Base-by-base conservation (phyloP, 2,888 invertebrate genomes). In the Sialis fuliginosa region DNA sequence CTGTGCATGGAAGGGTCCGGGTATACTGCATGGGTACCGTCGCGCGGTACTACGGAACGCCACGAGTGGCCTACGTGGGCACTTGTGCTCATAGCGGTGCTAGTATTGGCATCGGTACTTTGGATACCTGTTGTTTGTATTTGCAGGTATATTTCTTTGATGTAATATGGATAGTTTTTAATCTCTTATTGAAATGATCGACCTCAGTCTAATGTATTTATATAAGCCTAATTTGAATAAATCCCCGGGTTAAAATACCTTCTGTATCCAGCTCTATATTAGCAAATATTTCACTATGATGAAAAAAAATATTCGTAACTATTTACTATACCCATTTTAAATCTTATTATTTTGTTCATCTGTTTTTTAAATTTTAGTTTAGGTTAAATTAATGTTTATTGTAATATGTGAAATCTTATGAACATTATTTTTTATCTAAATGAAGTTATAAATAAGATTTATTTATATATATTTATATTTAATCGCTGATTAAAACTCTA, bases 21-120 rank as follows among this genome's bases (percentile, higher is more conserved):
- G 32, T 91, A 91, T 60, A 80, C 82, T 39, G 88, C 88, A 1
- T 91, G 91, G 91, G 76, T 83, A 45, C 67, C 77, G 1, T 69
- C 72, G 1, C 74, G 74, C 54, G 90, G 88, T 0, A 69, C 74
- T 45, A 83, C 88, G 0, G 80, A 78, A 54, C 70, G 72, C 58
- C 79, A 79, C 54, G 79, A 83, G n/a, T 91, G 91, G 91, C 91
- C 91, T 0, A 63, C 77, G 9, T 91, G 91, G 91, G 79, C 87
- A 4, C 70, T 89, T 39, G 64, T 81, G 5, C 62, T 89, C 39
- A 88, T 88, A 22, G 68, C 80, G 4, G 62, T 79, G 33, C 66
- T 91, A 45, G 77, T 92, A 40, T 66, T 85, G 46, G 77, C 83
- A 6, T 88, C 90, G 0, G 82, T 88, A 45, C 65, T 90, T 35